Percentiles rank a stretch among this genome's conserved stretches.
phyloP scores from a whole-genome alignment of 1,140 invertebrate species.

The Drosophila pachea region DNA sequence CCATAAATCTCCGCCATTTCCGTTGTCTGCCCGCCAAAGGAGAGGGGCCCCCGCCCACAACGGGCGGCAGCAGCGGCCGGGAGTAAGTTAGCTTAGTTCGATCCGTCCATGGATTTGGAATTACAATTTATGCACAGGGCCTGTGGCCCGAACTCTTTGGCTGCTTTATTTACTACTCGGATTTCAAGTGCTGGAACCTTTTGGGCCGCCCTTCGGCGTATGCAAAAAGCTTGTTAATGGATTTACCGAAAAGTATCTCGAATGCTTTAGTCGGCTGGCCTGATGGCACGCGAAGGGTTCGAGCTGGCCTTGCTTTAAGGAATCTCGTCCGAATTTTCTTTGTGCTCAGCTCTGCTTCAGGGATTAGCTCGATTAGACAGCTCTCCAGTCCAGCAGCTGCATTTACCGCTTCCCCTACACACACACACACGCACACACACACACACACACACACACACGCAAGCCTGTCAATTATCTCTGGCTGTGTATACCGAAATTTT shows the following conservation, averaged over 20 bases:
- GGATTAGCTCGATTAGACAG: no score
- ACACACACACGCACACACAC: neutral
- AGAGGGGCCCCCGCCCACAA: no score
- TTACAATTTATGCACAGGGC: constrained; percentile 62
- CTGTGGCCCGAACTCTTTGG: constrained; percentile 46
- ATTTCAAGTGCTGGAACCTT: constrained; percentile 32
- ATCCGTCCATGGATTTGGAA: constrained; percentile 50
- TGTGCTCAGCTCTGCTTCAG: no score
- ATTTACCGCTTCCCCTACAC: no score
- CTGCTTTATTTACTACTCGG: constrained; percentile 57
- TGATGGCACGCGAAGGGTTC: neutral
- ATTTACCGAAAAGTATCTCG: constrained; percentile 21
- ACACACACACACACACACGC: neutral
- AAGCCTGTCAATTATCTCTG: constrained; percentile 15
- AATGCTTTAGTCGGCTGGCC: constrained; percentile 6
- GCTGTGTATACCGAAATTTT: constrained; percentile 26
- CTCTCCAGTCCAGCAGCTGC: no score
- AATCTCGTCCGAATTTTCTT: no score
- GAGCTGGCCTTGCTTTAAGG: no score
- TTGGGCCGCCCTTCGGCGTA: constrained; percentile 16
- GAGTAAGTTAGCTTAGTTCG: constrained; percentile 19
- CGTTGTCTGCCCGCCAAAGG: constrained; percentile 42
- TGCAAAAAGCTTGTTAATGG: constrained; percentile 49
- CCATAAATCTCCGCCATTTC: constrained; percentile 74
- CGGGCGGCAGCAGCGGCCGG: constrained; percentile 7